Evolutionary conservation across 2,113 vertebrate genomes (phyloP).

Genomic region (Petroica traversi): DNA sequence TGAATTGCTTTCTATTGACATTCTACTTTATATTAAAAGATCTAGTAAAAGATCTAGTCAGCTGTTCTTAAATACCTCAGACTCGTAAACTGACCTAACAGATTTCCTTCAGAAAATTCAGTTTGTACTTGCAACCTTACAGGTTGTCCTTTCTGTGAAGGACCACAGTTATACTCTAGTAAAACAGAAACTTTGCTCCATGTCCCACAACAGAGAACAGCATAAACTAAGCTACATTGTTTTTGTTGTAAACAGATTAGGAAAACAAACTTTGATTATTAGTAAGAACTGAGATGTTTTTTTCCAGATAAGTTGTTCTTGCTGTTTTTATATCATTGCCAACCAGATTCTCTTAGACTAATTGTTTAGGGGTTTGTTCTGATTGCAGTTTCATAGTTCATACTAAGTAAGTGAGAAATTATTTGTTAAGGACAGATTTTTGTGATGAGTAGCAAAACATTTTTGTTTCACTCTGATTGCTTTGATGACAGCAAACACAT

Average conservation of each 20-base stretch:
- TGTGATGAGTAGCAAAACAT: not conserved
- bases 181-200: not conserved
- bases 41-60: not conserved
- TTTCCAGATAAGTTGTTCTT: not conserved
- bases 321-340: not conserved
- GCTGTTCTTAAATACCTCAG: not conserved
- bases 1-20: not conserved
- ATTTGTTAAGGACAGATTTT: not conserved
- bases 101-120: not conserved
- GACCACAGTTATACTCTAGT: not conserved
- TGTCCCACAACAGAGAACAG: not conserved
- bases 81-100: not conserved
- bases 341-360: not conserved
- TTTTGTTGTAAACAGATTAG: not conserved
- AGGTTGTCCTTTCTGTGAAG: not conserved
- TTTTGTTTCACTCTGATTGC: not conserved
- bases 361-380: not conserved
- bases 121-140: not conserved
- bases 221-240: not conserved
- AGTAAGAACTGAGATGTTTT: not conserved
- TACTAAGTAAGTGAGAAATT: not conserved
- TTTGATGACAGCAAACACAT: slow-evolving; percentile 30
- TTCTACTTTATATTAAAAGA: not conserved
- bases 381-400: not conserved
- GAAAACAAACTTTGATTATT: not conserved